Evolutionary conservation across 2,113 vertebrate species (phyloP).

Genomic region (Xiphorhynchus elegans): DNA sequence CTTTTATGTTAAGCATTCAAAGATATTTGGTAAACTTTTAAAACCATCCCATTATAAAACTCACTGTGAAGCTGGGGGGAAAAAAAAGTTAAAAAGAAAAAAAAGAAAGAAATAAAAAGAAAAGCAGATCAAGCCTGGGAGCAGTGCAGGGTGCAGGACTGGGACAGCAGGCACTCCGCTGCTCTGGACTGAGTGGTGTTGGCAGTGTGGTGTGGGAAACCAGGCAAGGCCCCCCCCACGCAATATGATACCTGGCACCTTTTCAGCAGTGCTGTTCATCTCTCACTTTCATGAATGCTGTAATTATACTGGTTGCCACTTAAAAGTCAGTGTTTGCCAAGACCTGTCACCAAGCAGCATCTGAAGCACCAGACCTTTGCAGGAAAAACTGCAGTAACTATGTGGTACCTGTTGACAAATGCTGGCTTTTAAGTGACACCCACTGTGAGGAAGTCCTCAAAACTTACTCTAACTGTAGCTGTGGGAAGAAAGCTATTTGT

Average conservation of each 20-base stretch:
- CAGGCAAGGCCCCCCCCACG: neutral
- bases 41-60: neutral
- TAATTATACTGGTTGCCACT: neutral
- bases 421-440: neutral
- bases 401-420: neutral
- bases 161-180: neutral
- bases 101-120: neutral
- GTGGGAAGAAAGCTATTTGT: neutral
- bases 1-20: neutral
- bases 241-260: neutral
- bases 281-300: neutral
- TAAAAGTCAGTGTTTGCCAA: neutral
- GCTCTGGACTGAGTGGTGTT: accelerated
- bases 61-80: neutral
- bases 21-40: neutral
- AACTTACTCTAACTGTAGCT: neutral
- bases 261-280: neutral
- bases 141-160: accelerated
- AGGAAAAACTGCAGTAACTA: neutral
- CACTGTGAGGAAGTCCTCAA: neutral
- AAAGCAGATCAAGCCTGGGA: neutral
- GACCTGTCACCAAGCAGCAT: neutral
- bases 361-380: neutral
- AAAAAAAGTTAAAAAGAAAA: too few species aligned
- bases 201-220: neutral